phyloP scores from a whole-genome alignment of 1,140 invertebrate species.

The Magallana ariakensis region DNA sequence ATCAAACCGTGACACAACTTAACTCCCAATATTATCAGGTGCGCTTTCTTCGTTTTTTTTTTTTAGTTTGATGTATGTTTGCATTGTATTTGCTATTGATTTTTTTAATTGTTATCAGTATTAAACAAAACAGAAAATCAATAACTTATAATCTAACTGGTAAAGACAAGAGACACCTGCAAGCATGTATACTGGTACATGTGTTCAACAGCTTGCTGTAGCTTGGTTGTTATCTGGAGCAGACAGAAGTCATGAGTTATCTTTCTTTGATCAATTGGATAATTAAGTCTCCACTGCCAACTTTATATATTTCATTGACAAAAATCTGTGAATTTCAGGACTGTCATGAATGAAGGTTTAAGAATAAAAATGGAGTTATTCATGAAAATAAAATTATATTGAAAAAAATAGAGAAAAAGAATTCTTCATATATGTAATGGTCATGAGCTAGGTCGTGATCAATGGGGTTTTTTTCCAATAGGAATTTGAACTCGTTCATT shows the following conservation, averaged over 20 bases:
- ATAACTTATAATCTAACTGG: constrained; percentile 29
- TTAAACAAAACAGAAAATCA: constrained; percentile 25
- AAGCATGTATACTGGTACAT: neutral
- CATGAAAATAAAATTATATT: too few relatives aligned
- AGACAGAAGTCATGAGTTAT: neutral
- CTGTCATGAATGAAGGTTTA: too few relatives aligned
- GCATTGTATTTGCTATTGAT: constrained; percentile 4
- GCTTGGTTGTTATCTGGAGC: neutral
- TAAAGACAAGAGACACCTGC: constrained; percentile 19
- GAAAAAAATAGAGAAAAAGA: too few relatives aligned
- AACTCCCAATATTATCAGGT: neutral
- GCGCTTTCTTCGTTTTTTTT: neutral
- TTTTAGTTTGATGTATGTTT: neutral
- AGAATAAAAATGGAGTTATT: too few relatives aligned
- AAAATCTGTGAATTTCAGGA: too few relatives aligned
- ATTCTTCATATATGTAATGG: too few relatives aligned
- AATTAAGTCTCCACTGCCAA: neutral
- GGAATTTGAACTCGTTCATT: too few relatives aligned
- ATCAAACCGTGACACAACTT: too few relatives aligned
- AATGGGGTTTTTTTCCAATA: too few relatives aligned
- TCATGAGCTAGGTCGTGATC: too few relatives aligned
- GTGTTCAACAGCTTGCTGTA: neutral
- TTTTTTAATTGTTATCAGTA: constrained; percentile 23
- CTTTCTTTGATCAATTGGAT: constrained; percentile 3
- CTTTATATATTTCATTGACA: too few relatives aligned